Evolutionary conservation across 2,797 vertebrate species (phyloP), one percentile per base, ranked within the genome.

Genomic region (Smutsia temminckii): DNA sequence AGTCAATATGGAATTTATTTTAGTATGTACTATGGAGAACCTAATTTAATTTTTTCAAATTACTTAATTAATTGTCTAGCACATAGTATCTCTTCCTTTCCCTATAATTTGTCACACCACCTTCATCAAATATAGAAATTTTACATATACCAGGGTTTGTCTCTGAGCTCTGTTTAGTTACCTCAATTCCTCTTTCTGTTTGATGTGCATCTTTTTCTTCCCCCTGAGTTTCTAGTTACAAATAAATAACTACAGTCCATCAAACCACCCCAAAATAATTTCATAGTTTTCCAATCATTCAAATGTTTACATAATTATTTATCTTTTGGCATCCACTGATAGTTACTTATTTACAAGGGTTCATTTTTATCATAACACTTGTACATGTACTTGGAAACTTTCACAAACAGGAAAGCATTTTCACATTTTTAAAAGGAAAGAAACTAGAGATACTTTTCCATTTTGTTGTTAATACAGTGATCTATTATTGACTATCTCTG

Each of bases 371-470:
- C 77, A 63, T 53, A 75, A 68, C 0, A 0, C 66, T 78, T 93
- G 75, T 93, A 89, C 4, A 95, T 5, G 1, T 49, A 95, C 5
- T 93, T 79, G 85, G 85, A 87, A 91, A 95, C 34, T 79, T 89
- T 90, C 93, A 71, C 84, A 92, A 93, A 49, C 25, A 74, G 69
- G 55, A 25, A 69, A 72, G 69, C 37, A 96, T 91, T 97, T 97
- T 83, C 51, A 97, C 84, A 75, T 23, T 23, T 72, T 96, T 96
- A 46, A 51, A 97, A 93, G 25, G 63, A 68, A 97, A 96, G 42
- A 91, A 75, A 84, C 23, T 57, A 79, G 49, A 84, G 7, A 57
- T 29, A 71, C 0, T 40, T 66, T 95, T 75, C 53, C 32, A 49
- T 75, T 71, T 69, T 93, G 66, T 46, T 81, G 55, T 75, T 95